Percentiles rank a stretch among this genome's conserved stretches.
Evolutionary conservation across 2,888 invertebrate species (phyloP).

Genomic region (Cerastoderma edule): DNA sequence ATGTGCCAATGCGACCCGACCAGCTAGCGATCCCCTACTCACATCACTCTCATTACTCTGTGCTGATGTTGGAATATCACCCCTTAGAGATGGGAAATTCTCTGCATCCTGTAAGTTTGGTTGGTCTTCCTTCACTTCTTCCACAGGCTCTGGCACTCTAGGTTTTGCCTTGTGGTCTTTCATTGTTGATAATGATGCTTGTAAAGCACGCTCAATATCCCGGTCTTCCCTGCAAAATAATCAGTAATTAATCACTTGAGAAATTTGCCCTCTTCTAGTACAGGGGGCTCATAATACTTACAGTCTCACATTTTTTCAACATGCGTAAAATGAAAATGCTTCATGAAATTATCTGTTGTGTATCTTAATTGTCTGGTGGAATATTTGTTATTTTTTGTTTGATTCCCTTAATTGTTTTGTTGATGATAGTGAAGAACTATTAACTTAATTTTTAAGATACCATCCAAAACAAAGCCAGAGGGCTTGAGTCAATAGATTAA

Average conservation of each 20-base stretch:
- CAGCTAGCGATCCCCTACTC: slow-evolving; percentile 66
- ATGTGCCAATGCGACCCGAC: slow-evolving; percentile 79
- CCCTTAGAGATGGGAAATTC: slow-evolving; percentile 60
- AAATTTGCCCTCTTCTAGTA: no score
- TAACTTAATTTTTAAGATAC: no score
- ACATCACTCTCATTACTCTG: slow-evolving; percentile 16
- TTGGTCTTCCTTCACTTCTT: slow-evolving; percentile 13
- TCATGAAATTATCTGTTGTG: no score
- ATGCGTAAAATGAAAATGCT: no score
- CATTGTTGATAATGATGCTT: slow-evolving; percentile 72
- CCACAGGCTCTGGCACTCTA: slow-evolving; percentile 18
- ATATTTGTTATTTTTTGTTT: no score
- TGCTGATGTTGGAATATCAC: slow-evolving; percentile 30
- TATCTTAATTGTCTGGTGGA: no score
- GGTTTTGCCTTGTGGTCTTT: slow-evolving; percentile 58
- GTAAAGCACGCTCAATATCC: slow-evolving; percentile 70
- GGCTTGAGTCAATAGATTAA: no score
- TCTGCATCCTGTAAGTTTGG: slow-evolving; percentile 32
- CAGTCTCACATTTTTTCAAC: no score
- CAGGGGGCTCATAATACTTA: no score
- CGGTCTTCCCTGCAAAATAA: slow-evolving; percentile 61
- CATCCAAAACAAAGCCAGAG: no score
- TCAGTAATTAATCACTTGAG: no score
- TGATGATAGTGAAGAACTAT: background rate
- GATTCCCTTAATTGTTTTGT: background rate